These are phyloP conservation scores for Drosophila nebulosa DNA, from an alignment of 1,140 invertebrate species.

Conservation along the genomic window DNA sequence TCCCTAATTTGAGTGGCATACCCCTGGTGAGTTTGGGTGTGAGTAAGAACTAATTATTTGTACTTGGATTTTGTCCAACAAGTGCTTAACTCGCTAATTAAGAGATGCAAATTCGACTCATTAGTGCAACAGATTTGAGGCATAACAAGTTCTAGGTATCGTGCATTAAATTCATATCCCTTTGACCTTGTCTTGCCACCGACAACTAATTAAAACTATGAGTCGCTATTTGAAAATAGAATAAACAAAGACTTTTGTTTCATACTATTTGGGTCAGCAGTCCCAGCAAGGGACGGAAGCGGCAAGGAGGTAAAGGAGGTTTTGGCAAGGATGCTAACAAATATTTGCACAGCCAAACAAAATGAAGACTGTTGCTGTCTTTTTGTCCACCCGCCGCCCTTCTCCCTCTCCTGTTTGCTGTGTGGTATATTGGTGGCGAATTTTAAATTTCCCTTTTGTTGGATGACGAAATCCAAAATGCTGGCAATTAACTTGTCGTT, in stretches of 20 bases:
- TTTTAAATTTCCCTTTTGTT: not conserved
- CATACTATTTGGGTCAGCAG: not conserved
- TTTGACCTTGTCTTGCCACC: conserved; percentile 2
- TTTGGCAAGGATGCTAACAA: not conserved
- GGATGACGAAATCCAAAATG: conserved; percentile 9
- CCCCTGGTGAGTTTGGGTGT: not conserved
- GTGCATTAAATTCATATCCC: not conserved
- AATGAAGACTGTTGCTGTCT: conserved; percentile 5
- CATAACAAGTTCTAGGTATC: not conserved
- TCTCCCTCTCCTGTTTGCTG: not conserved
- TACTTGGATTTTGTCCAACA: not conserved
- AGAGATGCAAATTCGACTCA: not conserved
- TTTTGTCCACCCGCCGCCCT: not conserved
- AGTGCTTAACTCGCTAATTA: not conserved
- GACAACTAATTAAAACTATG: conserved; percentile 2
- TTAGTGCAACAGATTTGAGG: not conserved
- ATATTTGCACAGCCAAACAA: conserved; percentile 11
- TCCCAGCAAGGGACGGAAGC: not conserved
- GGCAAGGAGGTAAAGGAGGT: not conserved
- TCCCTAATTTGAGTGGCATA: not conserved
- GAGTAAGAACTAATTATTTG: not conserved
- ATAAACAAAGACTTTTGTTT: conserved; percentile 12
- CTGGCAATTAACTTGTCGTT: conserved; percentile 16
- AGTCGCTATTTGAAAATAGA: conserved; percentile 5
- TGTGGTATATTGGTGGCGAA: not conserved